Evolutionary conservation across 2,888 invertebrate genomes (phyloP), one percentile per base, ranked within the genome.

Genomic region (Malacosoma neustria): DNA sequence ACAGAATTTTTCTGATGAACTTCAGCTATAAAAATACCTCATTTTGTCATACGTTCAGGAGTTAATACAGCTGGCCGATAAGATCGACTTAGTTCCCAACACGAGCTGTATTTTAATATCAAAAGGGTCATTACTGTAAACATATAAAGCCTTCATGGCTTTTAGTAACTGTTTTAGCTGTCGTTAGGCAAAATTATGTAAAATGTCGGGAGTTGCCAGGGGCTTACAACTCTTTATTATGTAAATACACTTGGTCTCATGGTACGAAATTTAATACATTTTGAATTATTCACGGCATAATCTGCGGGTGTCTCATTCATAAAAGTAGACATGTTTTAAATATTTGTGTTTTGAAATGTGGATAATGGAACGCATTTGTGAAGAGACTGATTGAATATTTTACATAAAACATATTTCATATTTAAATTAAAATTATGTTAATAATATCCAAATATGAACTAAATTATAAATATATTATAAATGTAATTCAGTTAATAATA

Each of bases 221-320:
- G 29, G 39, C 59, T 56, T 51, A 41, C 52, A 57, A 50, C 49
- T 61, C 60, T 62, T 62, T 62, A 59, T 59, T 60, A 68, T 70
- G 70, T 57, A 61, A 71, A 70, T 66, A 48, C 41, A 48, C 9
- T 53, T 51, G 49, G 56, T 48, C 54, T 49, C 54, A 41, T 40
- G 56, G 54, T 51, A 57, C 55, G 39, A 55, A 63, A 61, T 64
- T 56, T 57, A 58, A 64, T 60, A 53, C 46, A 52, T 52, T 54
- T 57, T 61, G 61, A 62, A 70, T 66, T 59, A 69, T 70, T 62
- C 62, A 62, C 48, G 39, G 51, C 49, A 58, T 61, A 60, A 59
- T 54, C 49, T 60, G 53, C 53, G 46, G 43, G 45, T 51, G 39
- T 47, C 45, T 51, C 49, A 54, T 57, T 52, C 47, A 56, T 39